phyloP scores from a whole-genome alignment of 2,888 invertebrate species.

The Agrotis puta region DNA sequence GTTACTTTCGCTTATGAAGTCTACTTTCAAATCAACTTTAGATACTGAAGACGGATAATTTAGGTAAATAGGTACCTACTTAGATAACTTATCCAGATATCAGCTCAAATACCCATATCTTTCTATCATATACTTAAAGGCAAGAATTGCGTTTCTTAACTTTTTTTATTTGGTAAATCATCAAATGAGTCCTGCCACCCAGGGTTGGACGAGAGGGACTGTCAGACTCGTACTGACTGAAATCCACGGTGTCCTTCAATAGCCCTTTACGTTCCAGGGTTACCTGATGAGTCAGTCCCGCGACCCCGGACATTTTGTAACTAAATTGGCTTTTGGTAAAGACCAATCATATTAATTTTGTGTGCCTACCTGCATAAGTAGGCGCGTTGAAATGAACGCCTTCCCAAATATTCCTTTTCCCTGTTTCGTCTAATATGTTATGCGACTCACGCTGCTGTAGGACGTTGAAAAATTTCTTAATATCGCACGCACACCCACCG shows the following conservation, averaged over 20 bases:
- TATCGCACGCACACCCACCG: constrained; percentile 26
- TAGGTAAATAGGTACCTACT: neutral
- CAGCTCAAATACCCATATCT: neutral
- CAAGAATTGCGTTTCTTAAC: neutral
- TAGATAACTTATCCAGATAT: constrained; percentile 5
- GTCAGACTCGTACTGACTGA: too few species aligned
- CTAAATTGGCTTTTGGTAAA: neutral
- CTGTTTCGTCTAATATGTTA: constrained; percentile 36
- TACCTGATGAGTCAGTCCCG: too few species aligned
- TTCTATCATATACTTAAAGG: neutral
- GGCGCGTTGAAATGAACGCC: constrained; percentile 13
- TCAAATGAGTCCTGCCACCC: too few species aligned
- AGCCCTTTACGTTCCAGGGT: too few species aligned
- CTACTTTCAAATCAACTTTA: neutral
- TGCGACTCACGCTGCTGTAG: constrained; percentile 45
- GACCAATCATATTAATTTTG: constrained; percentile 3
- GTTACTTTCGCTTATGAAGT: neutral
- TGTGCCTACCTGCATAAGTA: neutral
- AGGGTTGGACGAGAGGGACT: too few species aligned
- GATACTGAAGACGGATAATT: neutral
- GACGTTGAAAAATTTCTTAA: constrained; percentile 49
- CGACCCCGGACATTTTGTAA: too few species aligned
- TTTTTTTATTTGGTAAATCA: too few species aligned
- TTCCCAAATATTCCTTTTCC: constrained; percentile 25
- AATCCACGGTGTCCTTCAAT: too few species aligned